Base-by-base conservation (phyloP, 30 jellyfish, hydroid and myxozoan genomes). In the Cassiopea xamachana region DNA sequence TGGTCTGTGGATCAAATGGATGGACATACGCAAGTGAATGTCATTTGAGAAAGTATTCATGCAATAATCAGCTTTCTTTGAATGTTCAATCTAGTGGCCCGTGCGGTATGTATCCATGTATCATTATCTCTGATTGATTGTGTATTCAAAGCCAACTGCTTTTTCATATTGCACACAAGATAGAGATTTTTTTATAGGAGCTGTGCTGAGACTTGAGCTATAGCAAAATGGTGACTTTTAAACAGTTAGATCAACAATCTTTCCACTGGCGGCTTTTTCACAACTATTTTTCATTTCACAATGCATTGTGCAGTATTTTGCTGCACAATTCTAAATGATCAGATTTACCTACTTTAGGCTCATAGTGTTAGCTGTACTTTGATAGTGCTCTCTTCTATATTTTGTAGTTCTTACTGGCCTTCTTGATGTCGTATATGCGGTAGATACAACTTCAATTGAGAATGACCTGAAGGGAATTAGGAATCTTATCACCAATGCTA, bases 1-100 rank as follows among this genome's bases (percentile, higher is more conserved):
- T 89, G 48, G 93, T 91, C 17, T 95, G 99, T 62, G 94, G 95
- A 0, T 80, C 90, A 14, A 96, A 87, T 78, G 96, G 91, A 46
- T 61, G 84, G 60, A 89, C 98, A 47, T 95, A 95, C 69, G 99
- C 99, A 47, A 91, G 97, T 71, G 89, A 82, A 44, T 95, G 99
- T 62, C 88, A 88, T 48, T 10, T 90, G 93, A 81, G 78, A 86
- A 83, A 73, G 76, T 81, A 87, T 10, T 80, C 96, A 17, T 95
- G 99, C 77, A 60, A 49, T 48, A 48, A 72, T 47, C 75, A 84
- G 51, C 79, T 1, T 14, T 68, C 73, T 60, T 5, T 87, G 45
- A 69, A 2, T 8, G 70, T 79, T 10, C 27, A 91, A 48, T 64
- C 90, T 1, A 74, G 48, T 27, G 70, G 85, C 12, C 97, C 95